Base-by-base conservation (phyloP, 2,888 invertebrate genomes). In the Acrocyrtus sp. region DNA sequence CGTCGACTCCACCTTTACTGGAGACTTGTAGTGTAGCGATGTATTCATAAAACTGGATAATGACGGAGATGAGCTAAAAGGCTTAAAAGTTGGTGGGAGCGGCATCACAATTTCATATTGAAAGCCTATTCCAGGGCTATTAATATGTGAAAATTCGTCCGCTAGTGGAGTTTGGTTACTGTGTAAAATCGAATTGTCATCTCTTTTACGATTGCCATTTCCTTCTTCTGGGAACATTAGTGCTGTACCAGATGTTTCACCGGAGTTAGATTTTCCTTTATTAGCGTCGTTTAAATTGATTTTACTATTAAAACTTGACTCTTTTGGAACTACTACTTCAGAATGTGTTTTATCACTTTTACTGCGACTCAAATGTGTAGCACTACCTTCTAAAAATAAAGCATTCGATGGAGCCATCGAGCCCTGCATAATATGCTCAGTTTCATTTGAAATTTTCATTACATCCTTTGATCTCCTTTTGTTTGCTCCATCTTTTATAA, bases 41-140 rank as follows among this genome's bases (percentile, higher is more conserved):
- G 57, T 45, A 58, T 22, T 58, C 12, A 22, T 26, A 15, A 15
- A 6, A 19, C 12, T 29, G 8, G 43, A 51, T 62, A 27, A 6
- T 43, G 53, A 3, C 45, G 53, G 41, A 43, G 43, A 24, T 53
- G 60, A n/a, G n/a, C n/a, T n/a, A n/a, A n/a, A n/a, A n/a, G n/a
- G 50, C 12, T 50, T 15, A 10, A 29, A 12, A 34, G 47, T 3
- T 3, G 66, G 8, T 19, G 67, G 26, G 4, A 57, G 60, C 27
- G 70, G 70, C 2, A 70, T 24, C 5, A 50, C 29, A 10, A 70
- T 70, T 50, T 56, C 62, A 57, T 70, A 70, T 62, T 70, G 70
- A 29, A 70, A 70, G n/a, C 70, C 70, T 5, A 70, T 17, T 22
- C 41, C 50, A 27, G 70, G 70, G 48, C 57, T 62, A 26, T 56